Evolutionary conservation across 2,113 vertebrate species (phyloP).

Genomic region (Formicarius rufipectus): DNA sequence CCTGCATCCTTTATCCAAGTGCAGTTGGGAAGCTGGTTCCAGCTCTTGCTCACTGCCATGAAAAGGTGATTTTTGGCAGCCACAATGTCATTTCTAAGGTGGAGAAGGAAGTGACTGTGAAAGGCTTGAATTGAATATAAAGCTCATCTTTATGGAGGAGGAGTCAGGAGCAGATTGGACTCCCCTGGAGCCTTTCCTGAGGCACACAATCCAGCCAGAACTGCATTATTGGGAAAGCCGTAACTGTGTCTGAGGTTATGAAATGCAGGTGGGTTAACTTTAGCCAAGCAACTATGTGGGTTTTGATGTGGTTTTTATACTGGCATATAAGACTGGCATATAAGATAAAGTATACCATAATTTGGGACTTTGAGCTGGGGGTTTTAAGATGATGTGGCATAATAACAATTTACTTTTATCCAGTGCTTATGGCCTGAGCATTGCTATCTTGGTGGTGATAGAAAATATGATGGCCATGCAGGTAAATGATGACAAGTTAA

Average conservation of each 20-base stretch:
- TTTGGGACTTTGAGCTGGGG: not conserved
- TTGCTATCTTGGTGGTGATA: not conserved
- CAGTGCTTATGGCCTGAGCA: not conserved
- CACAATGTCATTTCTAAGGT: not conserved
- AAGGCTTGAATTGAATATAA: conserved; percentile 25
- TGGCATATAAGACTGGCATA: not conserved
- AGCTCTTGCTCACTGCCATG: not conserved
- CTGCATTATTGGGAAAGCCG: not conserved
- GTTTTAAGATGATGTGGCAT: not conserved
- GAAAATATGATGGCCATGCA: not conserved
- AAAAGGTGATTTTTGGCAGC: not conserved
- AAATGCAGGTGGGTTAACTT: not conserved
- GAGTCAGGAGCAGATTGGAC: not conserved
- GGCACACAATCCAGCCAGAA: not conserved
- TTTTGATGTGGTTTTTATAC: not conserved
- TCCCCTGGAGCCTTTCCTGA: not conserved
- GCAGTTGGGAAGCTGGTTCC: not conserved
- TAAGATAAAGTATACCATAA: not conserved
- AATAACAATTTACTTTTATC: not conserved
- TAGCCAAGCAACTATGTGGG: not conserved
- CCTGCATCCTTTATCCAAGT: not conserved
- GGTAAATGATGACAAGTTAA: not conserved
- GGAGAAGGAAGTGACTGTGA: not conserved
- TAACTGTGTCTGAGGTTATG: not conserved
- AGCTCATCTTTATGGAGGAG: conserved; percentile 15